phyloP scores from a whole-genome alignment of 1,140 invertebrate species.

The Caenorhabditis inopinata region DNA sequence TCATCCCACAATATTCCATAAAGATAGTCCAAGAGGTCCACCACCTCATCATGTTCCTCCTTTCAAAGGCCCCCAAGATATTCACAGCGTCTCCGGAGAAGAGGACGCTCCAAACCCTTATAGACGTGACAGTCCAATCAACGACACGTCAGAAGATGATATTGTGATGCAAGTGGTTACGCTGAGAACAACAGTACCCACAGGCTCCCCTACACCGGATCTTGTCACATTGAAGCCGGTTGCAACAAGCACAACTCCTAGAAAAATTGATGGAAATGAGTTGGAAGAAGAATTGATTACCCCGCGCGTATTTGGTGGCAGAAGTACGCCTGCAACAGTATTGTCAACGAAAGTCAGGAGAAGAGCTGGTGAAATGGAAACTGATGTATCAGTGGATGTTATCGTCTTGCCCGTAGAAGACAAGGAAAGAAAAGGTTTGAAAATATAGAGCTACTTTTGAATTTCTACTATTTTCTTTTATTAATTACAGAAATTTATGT shows the following conservation, averaged over 20 bases:
- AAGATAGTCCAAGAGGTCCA: neutral
- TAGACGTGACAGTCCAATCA: constrained; percentile 16
- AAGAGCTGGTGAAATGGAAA: constrained; percentile 41
- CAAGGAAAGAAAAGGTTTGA: constrained; percentile 3
- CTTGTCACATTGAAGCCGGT: constrained; percentile 13
- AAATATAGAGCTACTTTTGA: neutral
- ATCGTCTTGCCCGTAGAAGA: constrained; percentile 39
- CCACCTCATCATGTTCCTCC: neutral
- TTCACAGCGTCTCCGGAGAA: neutral
- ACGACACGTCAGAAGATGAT: constrained; percentile 25
- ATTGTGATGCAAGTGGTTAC: constrained; percentile 25
- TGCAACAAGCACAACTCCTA: neutral
- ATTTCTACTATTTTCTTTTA: neutral
- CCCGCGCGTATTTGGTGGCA: neutral
- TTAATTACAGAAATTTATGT: neutral
- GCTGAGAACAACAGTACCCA: constrained; percentile 13
- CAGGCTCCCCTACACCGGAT: neutral
- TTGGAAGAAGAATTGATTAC: neutral
- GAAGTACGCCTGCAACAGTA: neutral
- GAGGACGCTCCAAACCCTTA: neutral
- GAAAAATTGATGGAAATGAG: neutral
- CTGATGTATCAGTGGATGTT: constrained; percentile 40
- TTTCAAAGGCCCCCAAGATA: constrained; percentile 3
- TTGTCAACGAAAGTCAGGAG: constrained; percentile 17
- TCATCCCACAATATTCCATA: constrained; percentile 23